These are phyloP conservation scores for Cyanoramphus novaezelandiae DNA, from an alignment of 2,113 vertebrate genomes.

Conservation along the genomic window DNA sequence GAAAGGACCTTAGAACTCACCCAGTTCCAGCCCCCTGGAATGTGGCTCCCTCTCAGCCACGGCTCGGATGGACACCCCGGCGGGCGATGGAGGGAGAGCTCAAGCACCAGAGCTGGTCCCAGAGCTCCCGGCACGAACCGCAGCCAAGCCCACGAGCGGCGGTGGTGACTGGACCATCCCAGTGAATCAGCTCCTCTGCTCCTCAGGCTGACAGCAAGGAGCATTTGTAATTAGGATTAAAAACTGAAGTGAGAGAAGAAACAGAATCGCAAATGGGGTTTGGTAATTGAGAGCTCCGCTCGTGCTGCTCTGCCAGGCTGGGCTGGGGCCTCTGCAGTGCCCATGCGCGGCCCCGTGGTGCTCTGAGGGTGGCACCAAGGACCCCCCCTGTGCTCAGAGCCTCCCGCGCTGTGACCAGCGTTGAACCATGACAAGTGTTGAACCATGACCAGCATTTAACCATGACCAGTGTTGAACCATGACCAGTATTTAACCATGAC, in stretches of 20 bases:
- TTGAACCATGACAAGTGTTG: no score
- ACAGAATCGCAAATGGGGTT: not conserved
- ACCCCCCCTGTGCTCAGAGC: not conserved
- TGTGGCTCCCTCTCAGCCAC: accelerated
- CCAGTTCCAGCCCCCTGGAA: not conserved
- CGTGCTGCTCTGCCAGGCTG: accelerated
- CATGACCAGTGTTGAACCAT: not conserved
- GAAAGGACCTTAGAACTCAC: not conserved
- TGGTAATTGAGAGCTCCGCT: not conserved
- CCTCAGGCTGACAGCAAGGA: not conserved
- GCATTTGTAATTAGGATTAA: not conserved
- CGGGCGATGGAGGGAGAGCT: not conserved
- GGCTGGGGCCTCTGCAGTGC: not conserved
- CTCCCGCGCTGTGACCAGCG: not conserved
- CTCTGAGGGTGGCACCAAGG: not conserved
- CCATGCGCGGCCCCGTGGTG: accelerated
- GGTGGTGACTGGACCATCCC: accelerated
- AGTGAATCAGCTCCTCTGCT: not conserved
- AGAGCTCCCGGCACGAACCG: accelerated
- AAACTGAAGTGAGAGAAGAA: not conserved
- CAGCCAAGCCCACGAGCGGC: not conserved
- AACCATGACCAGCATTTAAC: no score
- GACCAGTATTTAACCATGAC: not conserved
- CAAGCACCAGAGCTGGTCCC: not conserved
- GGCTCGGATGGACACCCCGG: accelerated